A percentile compares a stretch with the other conserved stretches of the same genome.
These are phyloP conservation scores for Luperina nickerlii DNA, from an alignment of 2,888 invertebrate genomes.

Conservation along the genomic window DNA sequence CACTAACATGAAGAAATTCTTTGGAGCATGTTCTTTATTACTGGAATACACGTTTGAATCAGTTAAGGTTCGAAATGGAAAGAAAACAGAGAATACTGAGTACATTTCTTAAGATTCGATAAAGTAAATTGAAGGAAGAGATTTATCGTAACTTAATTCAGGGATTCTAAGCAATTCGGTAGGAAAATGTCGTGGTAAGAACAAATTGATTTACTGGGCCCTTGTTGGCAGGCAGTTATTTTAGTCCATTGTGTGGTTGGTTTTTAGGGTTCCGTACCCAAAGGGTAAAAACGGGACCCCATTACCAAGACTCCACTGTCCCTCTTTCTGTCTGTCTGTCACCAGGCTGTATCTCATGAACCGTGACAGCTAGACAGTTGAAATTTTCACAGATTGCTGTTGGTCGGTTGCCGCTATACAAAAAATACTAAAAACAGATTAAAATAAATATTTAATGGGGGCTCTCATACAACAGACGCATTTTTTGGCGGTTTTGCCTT, in stretches of 20 bases:
- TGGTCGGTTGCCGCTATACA: too few species aligned
- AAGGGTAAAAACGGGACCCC: too few species aligned
- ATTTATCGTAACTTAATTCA: constrained; percentile 61
- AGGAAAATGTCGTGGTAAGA: constrained; percentile 42
- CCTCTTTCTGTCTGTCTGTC: too few species aligned
- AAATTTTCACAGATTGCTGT: too few species aligned
- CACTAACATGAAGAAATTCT: constrained; percentile 51
- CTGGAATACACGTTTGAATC: constrained; percentile 36
- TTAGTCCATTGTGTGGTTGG: constrained; percentile 5
- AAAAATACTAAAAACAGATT: too few species aligned
- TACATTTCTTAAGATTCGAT: constrained; percentile 32
- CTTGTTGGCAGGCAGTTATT: constrained; percentile 8
- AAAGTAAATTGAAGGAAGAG: constrained; percentile 59
- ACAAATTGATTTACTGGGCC: constrained; percentile 49
- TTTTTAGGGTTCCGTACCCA: not conserved
- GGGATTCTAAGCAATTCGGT: constrained; percentile 32
- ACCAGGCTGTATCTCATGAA: too few species aligned
- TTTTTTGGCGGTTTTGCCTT: too few species aligned
- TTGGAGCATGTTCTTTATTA: constrained; percentile 26
- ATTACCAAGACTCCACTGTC: too few species aligned
- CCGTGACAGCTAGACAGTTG: too few species aligned
- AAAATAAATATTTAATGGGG: too few species aligned
- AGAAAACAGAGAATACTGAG: constrained; percentile 35
- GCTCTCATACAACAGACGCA: too few species aligned
- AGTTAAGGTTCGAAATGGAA: constrained; percentile 39